Base-by-base conservation (phyloP, 2,888 invertebrate species). In the Athalia rosae region DNA sequence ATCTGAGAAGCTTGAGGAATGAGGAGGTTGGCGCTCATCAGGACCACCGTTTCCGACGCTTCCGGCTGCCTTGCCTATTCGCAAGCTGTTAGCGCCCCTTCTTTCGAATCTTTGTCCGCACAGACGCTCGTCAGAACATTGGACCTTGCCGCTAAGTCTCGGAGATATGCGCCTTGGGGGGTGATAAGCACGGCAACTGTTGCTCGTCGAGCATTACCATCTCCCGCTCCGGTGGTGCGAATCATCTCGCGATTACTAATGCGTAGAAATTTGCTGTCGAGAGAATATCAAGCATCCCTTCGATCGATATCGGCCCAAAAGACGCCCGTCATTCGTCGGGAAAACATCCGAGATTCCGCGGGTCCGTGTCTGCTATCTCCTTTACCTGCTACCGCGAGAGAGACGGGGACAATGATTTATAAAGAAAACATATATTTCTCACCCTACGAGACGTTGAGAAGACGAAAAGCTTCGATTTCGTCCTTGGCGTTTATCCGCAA, bases 391-490 rank as follows among this genome's bases (percentile, higher is more conserved):
- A 56, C 56, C 58, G 43, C 71, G 13, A 13, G 3, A 41, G 9
- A 15, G 53, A 67, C 41, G 53, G 41, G 67, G n/a, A 5, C 58
- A 58, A n/a, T 28, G 71, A 71, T 71, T 71, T 71, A 71, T 58
- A 58, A 71, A 58, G 71, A 71, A 71, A 71, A 71, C 56, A 58
- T 56, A 28, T 58, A 43, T 43, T 43, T 71, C 67, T 13, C n/a
- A 71, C 43, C 4, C 56, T 9, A 3, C n/a, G 53, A 9, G 9
- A n/a, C 53, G 11, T 53, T n/a, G 7, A 3, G 45, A 58, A 58
- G 71, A 71, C 50, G 71, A 71, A 58, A 71, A 45, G 56, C 58
- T 56, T n/a, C 8, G 67, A 67, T 67, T 50, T 48, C 48, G 50
- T 67, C 50, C 50, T 41, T 67, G 50, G 53, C 50, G 53, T 67